phyloP scores from a whole-genome alignment of 1,140 invertebrate species.

The Polypedilum pembai region DNA sequence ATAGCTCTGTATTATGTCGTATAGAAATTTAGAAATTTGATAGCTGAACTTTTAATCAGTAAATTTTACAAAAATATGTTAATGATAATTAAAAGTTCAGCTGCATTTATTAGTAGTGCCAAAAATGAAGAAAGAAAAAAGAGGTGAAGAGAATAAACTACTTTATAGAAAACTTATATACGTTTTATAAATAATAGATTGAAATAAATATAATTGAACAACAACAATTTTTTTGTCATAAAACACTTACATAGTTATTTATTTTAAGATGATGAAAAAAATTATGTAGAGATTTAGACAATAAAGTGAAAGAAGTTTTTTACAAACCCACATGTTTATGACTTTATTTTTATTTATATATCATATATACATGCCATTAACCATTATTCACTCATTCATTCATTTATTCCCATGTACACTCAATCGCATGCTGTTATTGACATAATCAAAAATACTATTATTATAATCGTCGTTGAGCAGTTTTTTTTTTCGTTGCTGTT shows the following conservation, averaged over 20 bases:
- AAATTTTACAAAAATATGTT: no score
- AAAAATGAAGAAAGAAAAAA: no score
- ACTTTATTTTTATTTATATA: not conserved
- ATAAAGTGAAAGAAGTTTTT: slow-evolving; percentile 24
- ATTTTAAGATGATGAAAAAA: slow-evolving; percentile 22
- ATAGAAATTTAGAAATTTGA: slow-evolving; percentile 9
- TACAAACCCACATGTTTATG: slow-evolving; percentile 27
- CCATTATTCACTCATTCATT: not conserved
- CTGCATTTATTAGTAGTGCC: slow-evolving; percentile 25
- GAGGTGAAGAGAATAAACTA: not conserved
- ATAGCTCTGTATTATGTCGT: not conserved
- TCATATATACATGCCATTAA: not conserved
- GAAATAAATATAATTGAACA: not conserved
- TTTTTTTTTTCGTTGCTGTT: not conserved
- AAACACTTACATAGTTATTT: slow-evolving; percentile 23
- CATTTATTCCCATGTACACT: not conserved
- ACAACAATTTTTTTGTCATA: slow-evolving; percentile 16
- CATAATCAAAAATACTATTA: slow-evolving; percentile 20
- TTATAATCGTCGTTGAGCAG: not conserved
- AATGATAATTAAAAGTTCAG: not conserved
- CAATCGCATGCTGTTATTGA: not conserved
- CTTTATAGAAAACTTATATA: slow-evolving; percentile 16
- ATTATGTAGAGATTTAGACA: slow-evolving; percentile 20
- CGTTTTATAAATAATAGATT: slow-evolving; percentile 8
- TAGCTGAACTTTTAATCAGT: not conserved